These are phyloP conservation scores for Alloplasta piceator DNA, from an alignment of 2,888 invertebrate species.

Conservation along the genomic window DNA sequence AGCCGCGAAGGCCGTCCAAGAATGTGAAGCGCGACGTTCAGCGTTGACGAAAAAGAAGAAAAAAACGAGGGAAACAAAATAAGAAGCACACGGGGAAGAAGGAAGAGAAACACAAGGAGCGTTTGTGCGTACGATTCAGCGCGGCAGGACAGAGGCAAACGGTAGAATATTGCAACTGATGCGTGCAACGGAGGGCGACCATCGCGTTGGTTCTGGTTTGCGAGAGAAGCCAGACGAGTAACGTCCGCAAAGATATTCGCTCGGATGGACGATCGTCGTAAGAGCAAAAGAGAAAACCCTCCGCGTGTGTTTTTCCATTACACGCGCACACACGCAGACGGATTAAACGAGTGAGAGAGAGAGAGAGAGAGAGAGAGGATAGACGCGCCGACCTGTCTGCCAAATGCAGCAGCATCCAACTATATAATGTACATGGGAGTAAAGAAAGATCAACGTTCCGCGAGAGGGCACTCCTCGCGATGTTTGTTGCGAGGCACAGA, in stretches of 20 bases:
- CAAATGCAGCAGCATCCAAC: conserved; percentile 55
- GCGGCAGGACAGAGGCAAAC: background rate
- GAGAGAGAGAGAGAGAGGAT: conserved; percentile 36
- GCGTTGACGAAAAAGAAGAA: conserved; percentile 67
- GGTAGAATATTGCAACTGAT: conserved; percentile 43
- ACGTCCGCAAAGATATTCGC: conserved; percentile 13
- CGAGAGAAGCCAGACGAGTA: conserved; percentile 43
- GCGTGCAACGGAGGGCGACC: conserved; percentile 41
- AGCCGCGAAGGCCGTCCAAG: conserved; percentile 47
- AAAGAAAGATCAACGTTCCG: background rate
- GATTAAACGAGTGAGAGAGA: background rate
- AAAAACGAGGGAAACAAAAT: conserved; percentile 47
- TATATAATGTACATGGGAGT: background rate
- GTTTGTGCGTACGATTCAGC: background rate
- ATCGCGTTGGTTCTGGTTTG: conserved; percentile 57
- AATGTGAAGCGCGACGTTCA: conserved; percentile 18
- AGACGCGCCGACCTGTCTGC: conserved; percentile 78
- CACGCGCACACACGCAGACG: conserved; percentile 9
- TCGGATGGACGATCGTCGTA: no score
- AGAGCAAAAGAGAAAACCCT: no score
- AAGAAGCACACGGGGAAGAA: conserved; percentile 19
- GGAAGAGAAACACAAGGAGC: conserved; percentile 19
- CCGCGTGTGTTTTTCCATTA: conserved; percentile 12
- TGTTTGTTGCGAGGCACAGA: background rate
- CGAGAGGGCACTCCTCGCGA: background rate